Evolutionary conservation across 2,113 vertebrate species (phyloP).

Genomic region (Leucopsar rothschildi): DNA sequence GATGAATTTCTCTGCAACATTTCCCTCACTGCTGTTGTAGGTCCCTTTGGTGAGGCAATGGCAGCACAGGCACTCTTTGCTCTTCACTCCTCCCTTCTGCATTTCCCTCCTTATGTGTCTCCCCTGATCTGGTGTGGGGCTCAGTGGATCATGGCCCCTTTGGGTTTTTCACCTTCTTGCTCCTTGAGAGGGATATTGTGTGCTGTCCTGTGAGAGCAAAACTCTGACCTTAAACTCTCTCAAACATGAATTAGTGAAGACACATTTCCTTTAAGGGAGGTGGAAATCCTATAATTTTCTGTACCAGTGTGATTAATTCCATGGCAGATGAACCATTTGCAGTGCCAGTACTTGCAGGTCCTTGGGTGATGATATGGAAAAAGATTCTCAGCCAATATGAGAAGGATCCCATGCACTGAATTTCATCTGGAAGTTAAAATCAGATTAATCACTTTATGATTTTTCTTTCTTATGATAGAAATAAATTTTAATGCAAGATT

Average conservation of each 20-base stretch:
- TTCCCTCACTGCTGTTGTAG: neutral
- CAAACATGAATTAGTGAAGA: neutral
- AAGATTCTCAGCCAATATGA: neutral
- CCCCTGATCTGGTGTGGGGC: fast-evolving
- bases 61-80: neutral
- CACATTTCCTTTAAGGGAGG: neutral
- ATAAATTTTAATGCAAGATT: neutral
- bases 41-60: neutral
- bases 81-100: neutral
- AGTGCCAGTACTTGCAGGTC: fast-evolving
- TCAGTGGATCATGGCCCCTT: fast-evolving
- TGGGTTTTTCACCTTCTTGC: neutral
- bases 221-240: neutral
- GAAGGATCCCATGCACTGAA: neutral
- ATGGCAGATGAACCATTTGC: neutral
- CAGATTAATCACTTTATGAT: neutral
- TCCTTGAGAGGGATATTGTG: neutral
- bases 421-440: neutral
- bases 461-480: neutral
- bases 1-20: neutral
- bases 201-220: neutral
- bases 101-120: fast-evolving
- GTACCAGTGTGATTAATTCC: neutral
- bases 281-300: neutral
- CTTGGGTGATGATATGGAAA: neutral